Evolutionary conservation across 1,140 invertebrate genomes (phyloP), one percentile per base, ranked within the genome.

Genomic region (Pseudomyrmex dendroicus): DNA sequence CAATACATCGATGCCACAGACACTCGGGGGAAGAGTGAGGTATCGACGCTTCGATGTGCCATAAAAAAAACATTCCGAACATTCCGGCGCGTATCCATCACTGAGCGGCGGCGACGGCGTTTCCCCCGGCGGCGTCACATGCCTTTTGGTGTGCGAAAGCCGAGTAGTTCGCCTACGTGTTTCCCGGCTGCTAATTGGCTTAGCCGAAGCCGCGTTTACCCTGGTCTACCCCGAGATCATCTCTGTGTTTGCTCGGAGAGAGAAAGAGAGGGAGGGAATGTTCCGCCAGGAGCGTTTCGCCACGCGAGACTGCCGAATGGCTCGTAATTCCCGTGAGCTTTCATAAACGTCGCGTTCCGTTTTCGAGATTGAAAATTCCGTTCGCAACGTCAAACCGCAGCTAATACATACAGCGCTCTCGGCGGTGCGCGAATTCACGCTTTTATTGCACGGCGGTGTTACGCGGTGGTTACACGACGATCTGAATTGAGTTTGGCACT

Each of bases 301-400:
- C 35, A 10, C 74, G 25, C 35, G 17, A 10, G 17, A n/a, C 20
- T 57, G n/a, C 12, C 76, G 22, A 80, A 70, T 72, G 76, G 54
- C 66, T 80, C 66, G 66, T 80, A 72, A 80, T 72, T 72, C 59
- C 66, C 57, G 66, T 1, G 52, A 50, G 76, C 76, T 70, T 80
- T 80, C 66, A 70, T 80, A 80, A 80, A 80, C 35, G 76, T 80
- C 76, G 66, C 76, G 54, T 80, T n/a, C 66, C 76, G 76, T 61
- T 61, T 70, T 57, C 44, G 52, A 70, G 76, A 80, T 80, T 80
- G 66, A 80, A 80, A 80, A 80, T 80, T 80, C 56, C 76, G n/a
- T 46, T 25, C 12, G 22, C 44, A 22, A 25, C 17, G 44, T 44
- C 15, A 44, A 20, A 20, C n/a, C n/a, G 62, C 61, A 44, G 7